Base-by-base conservation (phyloP, 2,888 invertebrate genomes). In the Lomographa bimaculata region DNA sequence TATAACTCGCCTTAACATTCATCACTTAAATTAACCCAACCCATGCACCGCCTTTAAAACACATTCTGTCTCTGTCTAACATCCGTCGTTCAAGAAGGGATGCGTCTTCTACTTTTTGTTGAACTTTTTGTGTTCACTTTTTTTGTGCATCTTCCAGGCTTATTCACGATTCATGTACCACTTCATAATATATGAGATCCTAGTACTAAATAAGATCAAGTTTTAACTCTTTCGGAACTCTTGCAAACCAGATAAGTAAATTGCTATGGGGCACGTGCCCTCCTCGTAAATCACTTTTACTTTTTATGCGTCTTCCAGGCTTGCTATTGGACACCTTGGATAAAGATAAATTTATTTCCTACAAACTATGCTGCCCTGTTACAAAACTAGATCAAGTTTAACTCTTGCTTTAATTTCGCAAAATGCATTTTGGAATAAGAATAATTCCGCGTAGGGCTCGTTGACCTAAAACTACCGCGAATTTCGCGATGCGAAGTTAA, bases 401-500 rank as follows among this genome's bases (percentile, higher is more conserved):
- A 14, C 14, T 12, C 20, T 16, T 17, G n/a, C 4, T 8, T 20
- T 5, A 34, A n/a, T 33, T 27, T 40, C 39, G 24, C 19, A 27
- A 21, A 35, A 45, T n/a, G n/a, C n/a, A n/a, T n/a, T n/a, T n/a
- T n/a, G n/a, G n/a, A n/a, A n/a, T n/a, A n/a, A n/a, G n/a, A n/a
- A n/a, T n/a, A n/a, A n/a, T n/a, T n/a, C n/a, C n/a, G n/a, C n/a
- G n/a, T n/a, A n/a, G n/a, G n/a, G n/a, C n/a, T n/a, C n/a, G n/a
- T n/a, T n/a, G 36, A 28, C 34, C 32, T 38, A 23, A 46, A 55
- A 57, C 48, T 37, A 50, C 45, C 45, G 34, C 40, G 37, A 57
- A 49, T 37, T 49, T 46, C 45, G 34, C 40, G 37, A 46, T 37
- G 37, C 48, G 43, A 45, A 42, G 50, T 50, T 61, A 58, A 63